Evolutionary conservation across 2,888 invertebrate genomes (phyloP), one percentile per base, ranked within the genome.

Genomic region (Ischnura elegans): DNA sequence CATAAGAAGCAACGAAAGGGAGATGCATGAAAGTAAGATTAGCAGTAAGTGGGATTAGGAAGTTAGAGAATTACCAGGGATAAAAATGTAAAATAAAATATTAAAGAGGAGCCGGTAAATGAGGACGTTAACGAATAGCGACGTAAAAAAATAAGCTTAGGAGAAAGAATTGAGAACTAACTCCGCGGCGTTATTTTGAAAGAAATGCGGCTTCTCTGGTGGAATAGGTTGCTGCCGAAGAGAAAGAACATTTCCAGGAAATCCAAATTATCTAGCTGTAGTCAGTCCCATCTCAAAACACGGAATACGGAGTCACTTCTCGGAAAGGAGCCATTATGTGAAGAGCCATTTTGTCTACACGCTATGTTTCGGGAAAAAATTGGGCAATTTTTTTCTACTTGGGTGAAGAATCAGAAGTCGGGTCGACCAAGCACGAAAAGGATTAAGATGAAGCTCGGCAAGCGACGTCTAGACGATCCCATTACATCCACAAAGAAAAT

Each of bases 341-440:
- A 13, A 76, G 76, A 76, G 76, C 76, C 76, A 76, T 76, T 76
- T 76, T 76, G 76, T 76, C 76, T 76, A 76, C 76, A 76, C 76
- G 76, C 76, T 76, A 76, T 36, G 76, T 36, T 76, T 36, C 36
- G n/a, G 16, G 36, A 76, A 76, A 76, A 36, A 76, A 29, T 8
- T 36, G 13, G 36, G 76, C 25, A 25, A 76, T 76, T 36, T n/a
- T 76, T 51, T 51, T 55, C 21, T 76, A 36, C 76, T 76, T n/a
- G 5, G 36, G 76, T n/a, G 29, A 1, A 29, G 76, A 76, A 76
- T 76, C 76, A 76, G 29, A 16, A 76, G 76, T 76, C 76, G 76
- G 76, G 36, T 76, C 36, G 10, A 10, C 76, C 76, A 76, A 76
- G 76, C 76, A 76, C 36, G 76, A 36, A 76, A 76, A 76, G 76